Conservation (phyloP, 2,888 invertebrate species). For the Cephus rjabovi region DNA sequence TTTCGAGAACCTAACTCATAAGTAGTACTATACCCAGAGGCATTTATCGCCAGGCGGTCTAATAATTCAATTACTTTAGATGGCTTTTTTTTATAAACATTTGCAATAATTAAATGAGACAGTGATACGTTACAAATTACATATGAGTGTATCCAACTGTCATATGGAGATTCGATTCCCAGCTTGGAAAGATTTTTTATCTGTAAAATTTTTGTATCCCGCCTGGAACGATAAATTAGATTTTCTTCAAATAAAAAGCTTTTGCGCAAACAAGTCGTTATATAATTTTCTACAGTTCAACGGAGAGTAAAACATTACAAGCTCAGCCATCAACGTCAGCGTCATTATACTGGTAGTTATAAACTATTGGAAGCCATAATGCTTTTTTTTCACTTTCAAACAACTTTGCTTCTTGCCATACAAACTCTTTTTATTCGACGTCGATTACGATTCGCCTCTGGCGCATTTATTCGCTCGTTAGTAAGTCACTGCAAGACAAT, state of each 20-base stretch:
- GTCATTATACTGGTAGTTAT: neutral
- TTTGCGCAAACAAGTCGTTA: neutral
- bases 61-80: neutral
- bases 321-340: neutral
- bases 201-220: neutral
- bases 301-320: neutral
- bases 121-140: neutral
- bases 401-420: neutral
- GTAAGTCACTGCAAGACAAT: neutral
- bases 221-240: neutral
- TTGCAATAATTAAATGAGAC: neutral
- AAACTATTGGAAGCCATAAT: neutral
- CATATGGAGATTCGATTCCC: neutral
- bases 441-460: neutral
- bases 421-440: neutral
- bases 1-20: neutral
- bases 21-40: neutral
- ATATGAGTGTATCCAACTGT: neutral
- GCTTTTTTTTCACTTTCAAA: neutral
- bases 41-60: neutral
- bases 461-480: neutral
- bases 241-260: neutral
- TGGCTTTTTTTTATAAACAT: neutral
- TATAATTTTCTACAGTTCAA: neutral
- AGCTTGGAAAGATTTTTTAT: neutral